A percentile compares a stretch with the other conserved stretches of the same genome.
Conservation (phyloP, 2,888 invertebrate genomes). For the Philopedon plagiatum region DNA sequence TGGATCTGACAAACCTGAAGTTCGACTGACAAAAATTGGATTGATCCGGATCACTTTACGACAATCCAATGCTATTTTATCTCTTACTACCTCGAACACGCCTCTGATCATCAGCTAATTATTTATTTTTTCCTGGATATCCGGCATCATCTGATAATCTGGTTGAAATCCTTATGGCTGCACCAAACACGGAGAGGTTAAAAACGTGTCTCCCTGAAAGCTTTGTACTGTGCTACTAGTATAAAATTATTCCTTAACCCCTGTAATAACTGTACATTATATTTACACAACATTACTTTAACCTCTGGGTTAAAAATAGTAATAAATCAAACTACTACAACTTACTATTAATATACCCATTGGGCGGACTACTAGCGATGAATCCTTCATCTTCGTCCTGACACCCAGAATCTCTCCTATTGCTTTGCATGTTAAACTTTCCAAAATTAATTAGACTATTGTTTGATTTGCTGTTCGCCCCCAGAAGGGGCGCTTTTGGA, state of each 20-base stretch:
- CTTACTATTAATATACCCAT: conserved; percentile 49
- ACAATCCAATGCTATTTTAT: too few relatives aligned
- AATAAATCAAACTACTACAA: conserved; percentile 28
- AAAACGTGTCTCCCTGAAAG: too few relatives aligned
- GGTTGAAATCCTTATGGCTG: too few relatives aligned
- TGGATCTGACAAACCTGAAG: too few relatives aligned
- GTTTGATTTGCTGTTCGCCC: conserved; percentile 58
- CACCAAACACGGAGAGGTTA: too few relatives aligned
- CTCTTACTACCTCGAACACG: too few relatives aligned
- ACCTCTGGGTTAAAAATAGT: conserved; percentile 15
- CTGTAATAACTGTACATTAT: neutral
- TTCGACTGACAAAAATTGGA: too few relatives aligned
- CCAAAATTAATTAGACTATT: conserved; percentile 60
- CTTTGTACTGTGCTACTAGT: too few relatives aligned
- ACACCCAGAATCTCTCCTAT: conserved; percentile 49
- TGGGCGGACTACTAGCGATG: conserved; percentile 42
- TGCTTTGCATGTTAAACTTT: conserved; percentile 59
- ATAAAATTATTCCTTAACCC: neutral
- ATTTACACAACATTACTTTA: neutral
- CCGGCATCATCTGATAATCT: too few relatives aligned
- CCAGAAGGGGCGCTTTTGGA: conserved; percentile 64
- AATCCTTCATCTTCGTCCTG: conserved; percentile 53
- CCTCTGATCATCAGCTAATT: too few relatives aligned
- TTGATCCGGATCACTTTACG: too few relatives aligned
- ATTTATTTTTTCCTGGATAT: too few relatives aligned